Conservation (phyloP, 2,888 invertebrate species). For the Metopia argyrocephala region DNA sequence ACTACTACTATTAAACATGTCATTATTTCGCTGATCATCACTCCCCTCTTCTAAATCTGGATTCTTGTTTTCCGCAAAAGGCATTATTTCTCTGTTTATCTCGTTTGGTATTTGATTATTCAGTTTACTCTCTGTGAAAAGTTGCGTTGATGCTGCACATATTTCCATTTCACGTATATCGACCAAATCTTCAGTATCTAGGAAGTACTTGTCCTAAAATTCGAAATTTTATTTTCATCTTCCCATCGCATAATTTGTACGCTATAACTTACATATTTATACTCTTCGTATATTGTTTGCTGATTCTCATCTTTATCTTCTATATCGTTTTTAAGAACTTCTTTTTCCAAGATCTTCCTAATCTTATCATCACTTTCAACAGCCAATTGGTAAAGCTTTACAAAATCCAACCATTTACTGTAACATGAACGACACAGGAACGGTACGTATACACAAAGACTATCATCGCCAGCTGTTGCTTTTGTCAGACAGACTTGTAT, state of each 20-base stretch:
- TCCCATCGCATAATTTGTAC: not conserved
- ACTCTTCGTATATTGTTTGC: not conserved
- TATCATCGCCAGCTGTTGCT: not conserved
- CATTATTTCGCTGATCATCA: no score
- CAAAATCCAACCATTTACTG: slow-evolving; percentile 49
- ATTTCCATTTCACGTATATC: slow-evolving; percentile 34
- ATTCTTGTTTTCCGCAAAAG: no score
- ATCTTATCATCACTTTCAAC: slow-evolving; percentile 35
- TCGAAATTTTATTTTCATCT: no score
- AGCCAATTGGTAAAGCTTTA: slow-evolving; percentile 24
- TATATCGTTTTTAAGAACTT: not conserved
- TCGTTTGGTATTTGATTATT: slow-evolving; percentile 12
- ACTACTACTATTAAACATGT: not conserved
- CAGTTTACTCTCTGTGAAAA: slow-evolving; percentile 13
- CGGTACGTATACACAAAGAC: slow-evolving; percentile 32
- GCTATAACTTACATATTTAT: slow-evolving; percentile 33
- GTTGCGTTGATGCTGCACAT: slow-evolving; percentile 38
- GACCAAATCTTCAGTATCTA: slow-evolving; percentile 7
- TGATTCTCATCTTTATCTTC: not conserved
- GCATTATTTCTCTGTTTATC: no score
- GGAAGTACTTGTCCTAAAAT: slow-evolving; percentile 29
- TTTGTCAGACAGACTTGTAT: slow-evolving; percentile 29
- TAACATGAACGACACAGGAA: slow-evolving; percentile 50
- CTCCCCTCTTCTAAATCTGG: no score
- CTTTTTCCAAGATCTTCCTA: slow-evolving; percentile 20